Percentiles rank a stretch among this genome's conserved stretches.
Evolutionary conservation across 2,888 invertebrate species (phyloP).

Genomic region (Seira sanloemensis): DNA sequence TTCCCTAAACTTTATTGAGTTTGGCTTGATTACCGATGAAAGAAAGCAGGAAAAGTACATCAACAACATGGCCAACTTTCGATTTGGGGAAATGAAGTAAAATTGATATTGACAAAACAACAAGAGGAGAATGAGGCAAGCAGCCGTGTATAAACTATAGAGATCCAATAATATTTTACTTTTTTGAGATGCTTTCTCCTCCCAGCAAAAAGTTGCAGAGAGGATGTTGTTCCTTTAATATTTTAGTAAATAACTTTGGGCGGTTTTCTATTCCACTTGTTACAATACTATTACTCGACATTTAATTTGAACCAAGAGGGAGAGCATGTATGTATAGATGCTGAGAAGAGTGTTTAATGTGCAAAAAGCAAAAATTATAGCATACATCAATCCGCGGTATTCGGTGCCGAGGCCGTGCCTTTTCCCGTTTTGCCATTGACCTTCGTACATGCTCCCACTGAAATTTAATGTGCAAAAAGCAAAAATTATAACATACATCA

Average conservation of each 20-base stretch:
- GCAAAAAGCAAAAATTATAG: no score
- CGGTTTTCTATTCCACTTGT: no score
- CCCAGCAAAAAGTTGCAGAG: neutral
- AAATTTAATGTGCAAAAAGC: no score
- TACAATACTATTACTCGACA: no score
- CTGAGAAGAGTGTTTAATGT: no score
- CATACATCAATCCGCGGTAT: constrained; percentile 93
- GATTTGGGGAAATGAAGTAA: neutral
- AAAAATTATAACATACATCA: no score
- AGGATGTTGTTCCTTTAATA: neutral
- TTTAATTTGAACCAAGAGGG: no score
- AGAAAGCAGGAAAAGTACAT: neutral
- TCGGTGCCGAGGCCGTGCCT: constrained; percentile 98
- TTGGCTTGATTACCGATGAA: neutral
- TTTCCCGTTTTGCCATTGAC: constrained; percentile 99
- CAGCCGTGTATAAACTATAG: neutral
- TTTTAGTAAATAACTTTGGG: neutral
- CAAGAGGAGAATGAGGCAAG: neutral
- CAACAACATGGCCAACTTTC: neutral
- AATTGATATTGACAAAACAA: neutral
- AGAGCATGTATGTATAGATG: no score
- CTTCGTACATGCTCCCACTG: constrained; percentile 97
- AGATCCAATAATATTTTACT: no score
- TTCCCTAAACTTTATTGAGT: neutral
- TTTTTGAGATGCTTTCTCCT: neutral